Evolutionary conservation across 2,888 invertebrate genomes (phyloP).

Genomic region (Temnothorax unifasciatus): DNA sequence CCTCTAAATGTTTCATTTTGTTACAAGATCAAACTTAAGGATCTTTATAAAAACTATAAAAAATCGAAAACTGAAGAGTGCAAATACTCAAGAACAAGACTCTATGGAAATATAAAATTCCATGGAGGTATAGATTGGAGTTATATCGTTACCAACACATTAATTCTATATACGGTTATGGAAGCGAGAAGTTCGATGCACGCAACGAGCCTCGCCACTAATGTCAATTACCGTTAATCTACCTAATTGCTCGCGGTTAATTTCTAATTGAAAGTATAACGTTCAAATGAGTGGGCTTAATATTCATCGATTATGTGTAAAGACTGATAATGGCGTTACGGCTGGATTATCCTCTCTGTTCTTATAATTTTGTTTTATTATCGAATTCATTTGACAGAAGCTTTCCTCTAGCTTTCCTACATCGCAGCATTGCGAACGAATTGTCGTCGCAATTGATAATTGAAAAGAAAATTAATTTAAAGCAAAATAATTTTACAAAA

Average conservation of each 20-base stretch:
- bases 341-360: neutral
- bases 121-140: neutral
- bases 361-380: neutral
- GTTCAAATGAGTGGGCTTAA: slow-evolving; percentile 61
- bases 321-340: neutral
- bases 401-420: neutral
- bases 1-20: neutral
- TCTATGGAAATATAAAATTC: neutral
- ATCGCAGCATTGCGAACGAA: neutral
- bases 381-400: neutral
- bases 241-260: slow-evolving; percentile 79
- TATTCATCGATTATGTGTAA: slow-evolving; percentile 59
- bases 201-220: slow-evolving; percentile 70
- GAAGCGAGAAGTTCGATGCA: slow-evolving; percentile 62
- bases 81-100: slow-evolving; percentile 8
- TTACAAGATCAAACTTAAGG: neutral
- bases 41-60: neutral
- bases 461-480: neutral
- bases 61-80: neutral
- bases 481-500: neutral
- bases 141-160: slow-evolving; percentile 55
- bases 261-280: slow-evolving; percentile 78
- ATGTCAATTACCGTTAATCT: slow-evolving; percentile 82
- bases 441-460: neutral
- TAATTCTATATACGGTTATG: slow-evolving; percentile 75